Evolutionary conservation across 2,888 invertebrate genomes (phyloP).

Genomic region (Digitonthophagus gazella): DNA sequence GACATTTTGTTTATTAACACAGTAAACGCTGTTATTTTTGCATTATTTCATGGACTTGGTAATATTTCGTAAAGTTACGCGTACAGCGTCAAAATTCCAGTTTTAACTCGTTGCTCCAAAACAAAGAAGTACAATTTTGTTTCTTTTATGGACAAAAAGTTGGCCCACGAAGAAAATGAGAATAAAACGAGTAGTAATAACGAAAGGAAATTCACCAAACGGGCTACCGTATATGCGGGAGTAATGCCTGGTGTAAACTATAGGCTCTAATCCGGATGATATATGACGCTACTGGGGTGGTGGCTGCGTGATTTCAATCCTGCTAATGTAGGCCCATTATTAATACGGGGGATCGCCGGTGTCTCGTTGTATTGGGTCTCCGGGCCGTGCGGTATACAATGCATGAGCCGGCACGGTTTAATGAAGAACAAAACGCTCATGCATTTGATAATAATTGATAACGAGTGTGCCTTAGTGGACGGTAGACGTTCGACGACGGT

Average conservation of each 20-base stretch:
- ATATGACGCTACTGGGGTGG: slow-evolving; percentile 37
- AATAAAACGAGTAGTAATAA: neutral
- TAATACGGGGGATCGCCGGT: slow-evolving; percentile 31
- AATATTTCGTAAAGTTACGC: too few species aligned
- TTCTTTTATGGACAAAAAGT: neutral
- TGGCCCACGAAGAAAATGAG: neutral
- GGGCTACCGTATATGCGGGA: slow-evolving; percentile 37
- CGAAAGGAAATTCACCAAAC: slow-evolving; percentile 21
- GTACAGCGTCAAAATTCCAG: too few species aligned
- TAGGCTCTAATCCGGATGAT: slow-evolving; percentile 42
- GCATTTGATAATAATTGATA: slow-evolving; percentile 11
- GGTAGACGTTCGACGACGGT: slow-evolving; percentile 9
- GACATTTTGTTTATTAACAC: neutral
- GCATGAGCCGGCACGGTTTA: neutral
- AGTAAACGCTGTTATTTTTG: neutral
- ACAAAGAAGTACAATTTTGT: too few species aligned
- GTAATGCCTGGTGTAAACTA: slow-evolving; percentile 40
- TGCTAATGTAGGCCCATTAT: slow-evolving; percentile 43
- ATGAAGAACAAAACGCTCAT: neutral
- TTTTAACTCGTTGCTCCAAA: too few species aligned
- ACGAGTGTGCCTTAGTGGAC: neutral
- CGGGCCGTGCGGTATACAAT: neutral
- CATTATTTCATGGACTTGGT: neutral
- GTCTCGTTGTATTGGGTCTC: neutral
- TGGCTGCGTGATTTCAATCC: slow-evolving; percentile 42